Conservation (phyloP, 2,113 vertebrate genomes). For the Phaethornis superciliosus region DNA sequence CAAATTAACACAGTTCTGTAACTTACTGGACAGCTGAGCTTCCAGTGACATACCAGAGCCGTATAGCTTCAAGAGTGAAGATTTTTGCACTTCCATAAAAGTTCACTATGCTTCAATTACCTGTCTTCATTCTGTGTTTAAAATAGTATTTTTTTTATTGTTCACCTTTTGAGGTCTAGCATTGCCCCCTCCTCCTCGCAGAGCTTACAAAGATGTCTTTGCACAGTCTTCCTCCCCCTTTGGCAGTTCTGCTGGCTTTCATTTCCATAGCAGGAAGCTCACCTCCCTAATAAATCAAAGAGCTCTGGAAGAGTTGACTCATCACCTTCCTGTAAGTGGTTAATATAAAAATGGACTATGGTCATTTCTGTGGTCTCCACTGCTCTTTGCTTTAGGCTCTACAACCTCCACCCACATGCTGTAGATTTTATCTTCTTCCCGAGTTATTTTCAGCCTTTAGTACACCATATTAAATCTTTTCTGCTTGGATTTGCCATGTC, state of each 20-base stretch:
- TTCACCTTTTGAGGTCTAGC: not conserved
- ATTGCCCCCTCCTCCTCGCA: not conserved
- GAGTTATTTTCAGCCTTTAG: constrained; percentile 25
- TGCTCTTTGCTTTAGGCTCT: not conserved
- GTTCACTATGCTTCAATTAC: not conserved
- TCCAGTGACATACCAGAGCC: not conserved
- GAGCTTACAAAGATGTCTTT: not conserved
- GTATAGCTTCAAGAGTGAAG: not conserved
- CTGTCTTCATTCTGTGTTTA: not conserved
- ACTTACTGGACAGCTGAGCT: constrained; percentile 32
- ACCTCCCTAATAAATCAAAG: constrained; percentile 33
- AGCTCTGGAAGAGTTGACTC: constrained; percentile 25
- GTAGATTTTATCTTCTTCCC: not conserved
- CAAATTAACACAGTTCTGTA: constrained; percentile 25
- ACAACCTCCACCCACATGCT: not conserved
- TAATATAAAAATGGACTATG: constrained; percentile 10
- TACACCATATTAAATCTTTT: not conserved
- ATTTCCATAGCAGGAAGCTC: constrained; percentile 36
- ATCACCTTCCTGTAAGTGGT: constrained; percentile 39
- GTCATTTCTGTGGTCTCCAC: constrained; percentile 23
- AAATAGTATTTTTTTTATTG: not conserved
- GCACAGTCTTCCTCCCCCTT: not conserved
- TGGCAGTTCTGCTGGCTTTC: not conserved
- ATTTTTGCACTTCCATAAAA: not conserved
- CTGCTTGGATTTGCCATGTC: not conserved